phyloP scores from a whole-genome alignment of 2,888 invertebrate genomes.

The Achlya flavicornis region DNA sequence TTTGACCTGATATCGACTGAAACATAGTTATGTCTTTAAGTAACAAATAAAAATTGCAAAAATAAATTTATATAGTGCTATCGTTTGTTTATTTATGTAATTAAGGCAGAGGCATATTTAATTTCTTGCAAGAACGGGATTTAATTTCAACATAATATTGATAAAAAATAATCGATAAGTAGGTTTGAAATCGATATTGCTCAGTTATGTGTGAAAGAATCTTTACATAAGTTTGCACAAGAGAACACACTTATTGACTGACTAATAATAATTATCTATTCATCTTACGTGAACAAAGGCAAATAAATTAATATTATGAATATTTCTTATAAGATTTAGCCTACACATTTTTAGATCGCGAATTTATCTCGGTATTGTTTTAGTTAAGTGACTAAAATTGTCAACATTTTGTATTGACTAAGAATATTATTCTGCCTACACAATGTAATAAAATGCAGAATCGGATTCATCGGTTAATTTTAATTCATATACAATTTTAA shows the following conservation, averaged over 20 bases:
- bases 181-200: neutral
- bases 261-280: slow-evolving; percentile 27
- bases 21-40: no score
- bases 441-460: neutral
- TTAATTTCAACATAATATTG: neutral
- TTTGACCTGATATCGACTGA: no score
- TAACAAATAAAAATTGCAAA: no score
- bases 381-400: neutral
- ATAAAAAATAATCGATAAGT: neutral
- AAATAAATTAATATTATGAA: slow-evolving; percentile 40
- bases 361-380: neutral
- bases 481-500: no score
- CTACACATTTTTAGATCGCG: neutral
- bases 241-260: slow-evolving; percentile 29
- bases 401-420: neutral
- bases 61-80: no score
- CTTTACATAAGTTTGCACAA: slow-evolving; percentile 34
- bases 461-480: neutral
- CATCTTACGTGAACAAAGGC: slow-evolving; percentile 37
- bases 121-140: no score
- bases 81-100: no score
- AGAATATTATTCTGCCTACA: neutral
- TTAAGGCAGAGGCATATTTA: no score
- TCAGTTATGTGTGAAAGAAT: slow-evolving; percentile 22
- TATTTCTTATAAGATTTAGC: slow-evolving; percentile 22